Evolutionary conservation across 2,113 vertebrate genomes (phyloP).

Genomic region (Marmota flaviventris): DNA sequence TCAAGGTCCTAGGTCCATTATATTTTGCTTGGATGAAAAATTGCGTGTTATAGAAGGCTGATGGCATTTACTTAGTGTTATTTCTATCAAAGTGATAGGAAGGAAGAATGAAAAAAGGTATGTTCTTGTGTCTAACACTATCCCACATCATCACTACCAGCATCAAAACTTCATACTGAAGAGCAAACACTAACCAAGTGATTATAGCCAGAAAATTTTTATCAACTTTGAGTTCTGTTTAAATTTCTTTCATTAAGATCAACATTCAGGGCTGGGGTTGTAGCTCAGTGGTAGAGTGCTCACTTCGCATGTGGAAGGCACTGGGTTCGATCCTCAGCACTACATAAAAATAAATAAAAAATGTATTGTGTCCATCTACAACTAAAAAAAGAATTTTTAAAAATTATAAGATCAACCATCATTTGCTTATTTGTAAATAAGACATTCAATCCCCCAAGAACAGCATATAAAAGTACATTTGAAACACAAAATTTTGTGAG

Average conservation of each 20-base stretch:
- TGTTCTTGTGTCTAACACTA: slow-evolving; percentile 9
- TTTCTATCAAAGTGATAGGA: slow-evolving; percentile 65
- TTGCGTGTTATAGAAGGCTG: slow-evolving; percentile 42
- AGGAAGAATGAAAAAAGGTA: not conserved
- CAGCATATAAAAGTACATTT: not conserved
- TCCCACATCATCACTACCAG: not conserved
- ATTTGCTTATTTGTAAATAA: slow-evolving; percentile 56
- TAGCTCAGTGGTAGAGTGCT: no score
- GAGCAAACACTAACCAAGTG: not conserved
- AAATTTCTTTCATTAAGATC: slow-evolving; percentile 47
- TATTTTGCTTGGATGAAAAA: slow-evolving; percentile 64
- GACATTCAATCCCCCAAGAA: slow-evolving; percentile 29
- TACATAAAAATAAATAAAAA: no score
- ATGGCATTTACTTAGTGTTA: slow-evolving; percentile 70
- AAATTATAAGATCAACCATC: not conserved
- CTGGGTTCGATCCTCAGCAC: no score
- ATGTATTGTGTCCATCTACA: no score
- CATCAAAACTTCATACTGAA: not conserved
- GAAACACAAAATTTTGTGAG: not conserved
- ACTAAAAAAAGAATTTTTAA: no score
- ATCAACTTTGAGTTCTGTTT: slow-evolving; percentile 15
- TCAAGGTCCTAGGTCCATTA: slow-evolving; percentile 47
- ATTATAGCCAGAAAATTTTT: not conserved
- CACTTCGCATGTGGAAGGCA: no score
- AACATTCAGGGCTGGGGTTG: not conserved